These are phyloP conservation scores for Cuniculus paca DNA, from an alignment of 2,797 vertebrate genomes.

Conservation along the genomic window DNA sequence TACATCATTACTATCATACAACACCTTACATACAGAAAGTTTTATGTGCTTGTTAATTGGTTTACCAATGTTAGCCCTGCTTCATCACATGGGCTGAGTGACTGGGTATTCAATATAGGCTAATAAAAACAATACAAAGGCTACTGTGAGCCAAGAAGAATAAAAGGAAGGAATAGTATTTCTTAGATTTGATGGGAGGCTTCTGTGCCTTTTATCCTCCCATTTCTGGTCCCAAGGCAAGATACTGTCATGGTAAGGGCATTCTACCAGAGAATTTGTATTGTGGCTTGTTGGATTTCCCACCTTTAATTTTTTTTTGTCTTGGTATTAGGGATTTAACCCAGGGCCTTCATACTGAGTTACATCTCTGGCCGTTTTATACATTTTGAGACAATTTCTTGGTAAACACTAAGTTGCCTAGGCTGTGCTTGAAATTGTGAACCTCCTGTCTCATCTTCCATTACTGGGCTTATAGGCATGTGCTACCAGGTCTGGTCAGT, in stretches of 20 bases:
- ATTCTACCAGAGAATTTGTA: not conserved
- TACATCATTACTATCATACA: not conserved
- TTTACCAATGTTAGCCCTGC: not conserved
- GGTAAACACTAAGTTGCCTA: not conserved
- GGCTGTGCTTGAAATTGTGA: not conserved
- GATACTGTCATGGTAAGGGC: not conserved
- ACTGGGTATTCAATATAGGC: not conserved
- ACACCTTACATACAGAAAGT: not conserved
- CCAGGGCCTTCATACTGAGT: not conserved
- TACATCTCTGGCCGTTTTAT: not conserved
- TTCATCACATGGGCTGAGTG: not conserved
- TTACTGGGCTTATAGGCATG: not conserved
- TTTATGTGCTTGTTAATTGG: not conserved
- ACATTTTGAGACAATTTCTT: not conserved
- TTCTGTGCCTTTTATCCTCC: not conserved
- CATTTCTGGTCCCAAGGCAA: not conserved
- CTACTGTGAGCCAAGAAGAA: not conserved
- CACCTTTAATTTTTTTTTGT: not conserved
- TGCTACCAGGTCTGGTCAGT: not conserved
- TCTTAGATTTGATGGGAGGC: not conserved
- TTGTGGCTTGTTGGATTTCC: not conserved
- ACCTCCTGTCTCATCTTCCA: not conserved
- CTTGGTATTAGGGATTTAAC: not conserved
- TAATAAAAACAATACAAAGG: constrained; percentile 35
- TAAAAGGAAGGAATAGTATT: not conserved